Evolutionary conservation across 64 coral and sea anemone genomes (phyloP).

Genomic region (Montipora sp.): DNA sequence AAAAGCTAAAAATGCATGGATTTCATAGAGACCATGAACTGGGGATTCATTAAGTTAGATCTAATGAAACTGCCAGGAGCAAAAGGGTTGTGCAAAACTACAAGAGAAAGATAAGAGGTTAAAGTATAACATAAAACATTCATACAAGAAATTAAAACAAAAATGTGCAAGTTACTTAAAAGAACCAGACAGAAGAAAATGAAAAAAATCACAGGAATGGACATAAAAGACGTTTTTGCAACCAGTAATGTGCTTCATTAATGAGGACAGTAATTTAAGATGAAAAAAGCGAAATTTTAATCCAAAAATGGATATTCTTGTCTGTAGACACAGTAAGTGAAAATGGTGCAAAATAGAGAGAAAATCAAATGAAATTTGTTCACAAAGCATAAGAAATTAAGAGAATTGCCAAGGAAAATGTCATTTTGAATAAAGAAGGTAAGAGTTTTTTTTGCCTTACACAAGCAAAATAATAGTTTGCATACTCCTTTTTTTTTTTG

Average conservation of each 20-base stretch:
- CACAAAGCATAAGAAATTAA: not conserved
- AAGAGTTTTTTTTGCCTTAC: not conserved
- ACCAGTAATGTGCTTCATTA: not conserved
- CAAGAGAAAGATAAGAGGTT: constrained; percentile 42
- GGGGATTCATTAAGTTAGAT: no score
- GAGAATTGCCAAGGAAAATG: not conserved
- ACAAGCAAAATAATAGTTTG: not conserved
- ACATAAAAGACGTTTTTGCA: constrained; percentile 6
- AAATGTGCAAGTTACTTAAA: constrained; percentile 16
- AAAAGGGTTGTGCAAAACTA: constrained; percentile 32
- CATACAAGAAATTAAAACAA: constrained; percentile 37
- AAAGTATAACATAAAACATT: constrained; percentile 43
- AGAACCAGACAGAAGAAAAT: not conserved
- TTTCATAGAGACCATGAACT: no score
- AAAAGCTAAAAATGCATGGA: no score
- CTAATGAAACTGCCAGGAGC: not conserved
- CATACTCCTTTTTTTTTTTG: no score
- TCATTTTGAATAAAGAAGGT: not conserved
- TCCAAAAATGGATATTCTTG: not conserved
- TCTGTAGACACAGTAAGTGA: not conserved
- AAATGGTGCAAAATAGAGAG: not conserved
- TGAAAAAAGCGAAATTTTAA: constrained; percentile 7
- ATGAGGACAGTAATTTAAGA: not conserved
- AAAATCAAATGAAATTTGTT: not conserved
- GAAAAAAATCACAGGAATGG: constrained; percentile 8